Evolutionary conservation across 2,113 vertebrate species (phyloP).

Genomic region (Asarcornis scutulata): DNA sequence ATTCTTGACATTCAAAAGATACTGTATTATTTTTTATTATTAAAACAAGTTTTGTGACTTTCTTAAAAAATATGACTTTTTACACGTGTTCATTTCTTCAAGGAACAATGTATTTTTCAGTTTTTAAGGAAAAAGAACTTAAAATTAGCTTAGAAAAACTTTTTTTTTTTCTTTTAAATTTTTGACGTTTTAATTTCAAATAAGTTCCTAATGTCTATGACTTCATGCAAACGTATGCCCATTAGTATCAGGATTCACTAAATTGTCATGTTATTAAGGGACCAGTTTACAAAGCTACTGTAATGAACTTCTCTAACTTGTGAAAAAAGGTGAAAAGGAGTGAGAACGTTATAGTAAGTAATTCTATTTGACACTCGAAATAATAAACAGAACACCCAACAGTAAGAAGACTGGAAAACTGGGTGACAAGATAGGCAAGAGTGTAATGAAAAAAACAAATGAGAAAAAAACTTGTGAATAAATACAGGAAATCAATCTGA

Average conservation of each 20-base stretch:
- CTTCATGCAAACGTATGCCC: background rate
- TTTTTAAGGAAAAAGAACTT: background rate
- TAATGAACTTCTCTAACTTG: background rate
- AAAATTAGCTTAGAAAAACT: background rate
- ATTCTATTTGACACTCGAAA: background rate
- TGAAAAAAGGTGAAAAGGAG: background rate
- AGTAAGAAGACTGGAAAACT: background rate
- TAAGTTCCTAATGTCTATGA: background rate
- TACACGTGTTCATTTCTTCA: background rate
- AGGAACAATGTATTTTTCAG: background rate
- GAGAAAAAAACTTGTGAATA: background rate
- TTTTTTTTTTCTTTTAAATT: background rate
- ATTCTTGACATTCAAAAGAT: slow-evolving; percentile 56
- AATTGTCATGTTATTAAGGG: background rate
- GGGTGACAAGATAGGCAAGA: background rate
- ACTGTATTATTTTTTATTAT: background rate
- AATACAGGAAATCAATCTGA: background rate
- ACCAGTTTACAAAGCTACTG: background rate
- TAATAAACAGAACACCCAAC: background rate
- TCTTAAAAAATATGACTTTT: slow-evolving; percentile 23
- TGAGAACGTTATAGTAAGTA: background rate
- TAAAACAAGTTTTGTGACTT: background rate
- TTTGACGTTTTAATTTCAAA: background rate
- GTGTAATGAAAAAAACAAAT: background rate
- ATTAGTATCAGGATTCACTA: background rate